Conservation (phyloP, 2,797 vertebrate species). For the Remorina albescens region DNA sequence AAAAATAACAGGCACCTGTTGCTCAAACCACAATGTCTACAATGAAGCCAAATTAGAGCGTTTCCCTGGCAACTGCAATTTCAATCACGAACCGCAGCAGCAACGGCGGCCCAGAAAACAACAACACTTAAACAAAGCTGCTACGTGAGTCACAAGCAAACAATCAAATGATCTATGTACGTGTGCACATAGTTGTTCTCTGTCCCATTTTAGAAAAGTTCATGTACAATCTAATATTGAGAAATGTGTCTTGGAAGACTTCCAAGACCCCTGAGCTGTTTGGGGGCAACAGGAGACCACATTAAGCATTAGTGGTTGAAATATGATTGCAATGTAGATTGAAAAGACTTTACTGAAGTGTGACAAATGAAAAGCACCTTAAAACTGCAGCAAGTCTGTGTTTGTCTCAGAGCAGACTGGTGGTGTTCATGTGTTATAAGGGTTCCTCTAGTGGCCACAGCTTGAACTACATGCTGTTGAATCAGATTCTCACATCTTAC, state of each 20-base stretch:
- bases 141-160: slow-evolving; percentile 56
- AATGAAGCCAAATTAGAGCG: slow-evolving; percentile 84
- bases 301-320: slow-evolving; percentile 31
- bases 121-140: slow-evolving; percentile 60
- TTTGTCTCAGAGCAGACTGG: not conserved
- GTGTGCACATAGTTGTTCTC: not conserved
- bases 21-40: slow-evolving; percentile 84
- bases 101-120: slow-evolving; percentile 76
- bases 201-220: slow-evolving; percentile 5
- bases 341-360: slow-evolving; percentile 32
- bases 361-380: slow-evolving; percentile 20
- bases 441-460: slow-evolving; percentile 83
- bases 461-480: slow-evolving; percentile 46
- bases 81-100: slow-evolving; percentile 74
- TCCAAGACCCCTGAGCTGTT: slow-evolving; percentile 2
- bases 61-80: slow-evolving; percentile 81
- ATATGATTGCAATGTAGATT: slow-evolving; percentile 28
- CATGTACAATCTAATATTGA: not conserved
- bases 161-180: slow-evolving; percentile 29
- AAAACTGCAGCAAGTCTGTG: slow-evolving; percentile 4
- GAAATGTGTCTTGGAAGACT: slow-evolving; percentile 13
- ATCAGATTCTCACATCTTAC: not conserved
- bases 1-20: slow-evolving; percentile 87
- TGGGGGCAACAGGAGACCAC: slow-evolving; percentile 21
- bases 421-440: slow-evolving; percentile 65